A percentile compares a stretch with the other conserved stretches of the same genome.
Evolutionary conservation across 2,888 invertebrate genomes (phyloP).

Genomic region (Dione juno): DNA sequence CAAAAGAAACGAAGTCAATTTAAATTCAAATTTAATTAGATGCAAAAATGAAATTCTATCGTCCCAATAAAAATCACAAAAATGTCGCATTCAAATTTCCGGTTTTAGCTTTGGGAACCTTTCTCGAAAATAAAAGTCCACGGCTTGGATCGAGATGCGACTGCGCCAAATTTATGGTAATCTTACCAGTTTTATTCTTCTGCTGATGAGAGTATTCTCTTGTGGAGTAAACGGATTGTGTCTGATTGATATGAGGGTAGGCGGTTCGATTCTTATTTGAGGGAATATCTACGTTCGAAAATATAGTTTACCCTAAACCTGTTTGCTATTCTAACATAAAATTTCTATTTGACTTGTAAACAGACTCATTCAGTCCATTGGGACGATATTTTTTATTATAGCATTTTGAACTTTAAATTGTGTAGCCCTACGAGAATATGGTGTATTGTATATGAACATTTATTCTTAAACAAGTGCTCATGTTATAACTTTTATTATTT

Average conservation of each 20-base stretch:
- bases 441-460: too few species aligned
- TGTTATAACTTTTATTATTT: too few species aligned
- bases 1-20: constrained; percentile 4
- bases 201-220: constrained; percentile 11
- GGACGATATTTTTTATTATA: too few species aligned
- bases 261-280: neutral
- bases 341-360: too few species aligned
- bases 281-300: too few species aligned
- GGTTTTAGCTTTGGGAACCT: constrained; percentile 24
- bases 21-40: constrained; percentile 21
- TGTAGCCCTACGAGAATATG: too few species aligned
- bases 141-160: constrained; percentile 33
- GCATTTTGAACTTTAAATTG: too few species aligned
- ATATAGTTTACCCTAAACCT: too few species aligned
- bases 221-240: neutral
- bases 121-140: constrained; percentile 32
- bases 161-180: constrained; percentile 36
- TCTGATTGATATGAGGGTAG: neutral
- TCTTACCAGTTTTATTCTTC: constrained; percentile 36
- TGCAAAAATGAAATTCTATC: constrained; percentile 27
- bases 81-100: constrained; percentile 31
- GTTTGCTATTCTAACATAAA: too few species aligned
- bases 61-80: constrained; percentile 28
- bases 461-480: too few species aligned
- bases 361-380: too few species aligned